Base-by-base conservation (phyloP, 1,140 invertebrate genomes). In the Meteorus sp. region DNA sequence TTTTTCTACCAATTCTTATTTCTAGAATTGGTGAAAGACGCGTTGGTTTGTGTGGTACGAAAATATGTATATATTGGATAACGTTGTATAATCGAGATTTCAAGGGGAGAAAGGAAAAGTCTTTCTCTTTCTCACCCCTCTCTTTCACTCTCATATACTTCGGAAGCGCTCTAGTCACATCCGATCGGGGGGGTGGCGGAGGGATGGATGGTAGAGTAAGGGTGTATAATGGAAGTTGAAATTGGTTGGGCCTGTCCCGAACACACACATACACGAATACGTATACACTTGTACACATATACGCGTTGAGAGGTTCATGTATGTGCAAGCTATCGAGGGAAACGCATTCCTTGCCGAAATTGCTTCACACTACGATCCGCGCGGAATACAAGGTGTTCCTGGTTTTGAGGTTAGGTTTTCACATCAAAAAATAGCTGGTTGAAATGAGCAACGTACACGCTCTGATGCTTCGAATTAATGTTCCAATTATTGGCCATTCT, bases 151-250 rank as follows among this genome's bases (percentile, higher is more conserved):
- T n/a, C n/a, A n/a, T n/a, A n/a, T 66, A 73, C 71, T 74, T 72
- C 68, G 70, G 68, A 73, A 73, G 71, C 60, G 65, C 72, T 68
- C 66, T 62, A 64, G 67, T 61, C 59, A 63, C 65, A 39, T 15
- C 6, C 29, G 29, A 6, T 11, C 6, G 6, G 11, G 61, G 60
- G 56, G 67, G 63, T 8, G n/a, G n/a, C n/a, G n/a, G n/a, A n/a
- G n/a, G n/a, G n/a, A n/a, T n/a, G n/a, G n/a, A n/a, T n/a, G n/a
- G n/a, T n/a, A n/a, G 41, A n/a, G 69, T 69, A 70, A 72, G 73
- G 75, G 71, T 73, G 71, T 74, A 76, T 79, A 79, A 77, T 79
- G 77, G 76, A 78, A 76, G 74, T 77, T 75, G 77, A 78, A 79
- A 79, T 79, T 79, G 77, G 75, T 79, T 71, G 75, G 74, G 71